Evolutionary conservation across 2,113 vertebrate genomes (phyloP), one percentile per base, ranked within the genome.

Genomic region (Cochlearius cochlearius): DNA sequence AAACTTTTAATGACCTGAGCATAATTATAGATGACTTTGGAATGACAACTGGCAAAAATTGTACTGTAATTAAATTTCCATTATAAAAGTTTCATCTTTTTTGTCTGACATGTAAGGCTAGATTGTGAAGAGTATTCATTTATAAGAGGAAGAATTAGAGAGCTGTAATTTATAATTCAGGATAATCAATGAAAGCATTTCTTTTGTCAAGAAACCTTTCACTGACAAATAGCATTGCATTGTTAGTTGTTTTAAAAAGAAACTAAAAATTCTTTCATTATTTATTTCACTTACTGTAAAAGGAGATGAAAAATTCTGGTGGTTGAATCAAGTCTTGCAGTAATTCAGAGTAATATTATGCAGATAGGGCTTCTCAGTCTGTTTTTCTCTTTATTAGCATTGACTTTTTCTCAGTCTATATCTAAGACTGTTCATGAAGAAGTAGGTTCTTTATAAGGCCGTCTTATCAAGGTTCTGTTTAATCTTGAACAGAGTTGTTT

Each of bases 51-150:
- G 88, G 96, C 96, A 97, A 97, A 96, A 96, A 92, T 49, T 94
- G 97, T 95, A 86, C 94, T 97, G 72, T 97, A 97, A 98, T 98
- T 97, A 97, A 92, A 94, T 97, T 98, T 97, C 97, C 96, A 97
- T 98, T 97, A 96, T 97, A 96, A 97, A 97, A 94, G 93, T 96
- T 95, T 62, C 90, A 93, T 86, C 19, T 94, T 96, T 95, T 95
- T 88, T 82, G 73, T 94, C 95, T 98, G 97, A 97, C 96, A 74
- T 82, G 86, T 78, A 90, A 94, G 63, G 47, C 92, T 96, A 75
- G 77, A 92, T 95, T 95, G 75, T 96, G 92, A 97, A 96, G 69
- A 96, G 77, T 92, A 89, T 86, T 97, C 94, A 96, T 95, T 96
- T 97, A 83, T 77, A 67, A 94, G 22, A 59, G 26, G 73, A 91